Evolutionary conservation across 2,797 vertebrate species (phyloP).

Genomic region (Myripristis jacobus): DNA sequence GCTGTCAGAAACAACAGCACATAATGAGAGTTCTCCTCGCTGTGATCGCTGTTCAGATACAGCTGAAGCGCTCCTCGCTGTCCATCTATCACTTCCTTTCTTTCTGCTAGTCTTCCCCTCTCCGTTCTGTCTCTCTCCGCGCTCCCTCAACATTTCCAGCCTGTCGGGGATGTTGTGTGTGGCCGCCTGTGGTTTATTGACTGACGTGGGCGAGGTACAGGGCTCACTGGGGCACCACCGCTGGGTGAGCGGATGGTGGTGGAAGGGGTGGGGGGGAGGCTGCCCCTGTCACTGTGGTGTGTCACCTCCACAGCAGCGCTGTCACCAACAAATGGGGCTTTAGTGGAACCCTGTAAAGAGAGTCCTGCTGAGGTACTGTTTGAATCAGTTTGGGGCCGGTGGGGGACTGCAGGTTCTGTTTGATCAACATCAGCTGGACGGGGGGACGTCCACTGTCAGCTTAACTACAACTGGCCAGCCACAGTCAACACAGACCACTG

Average conservation of each 20-base stretch:
- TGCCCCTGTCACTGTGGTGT: slow-evolving; percentile 74
- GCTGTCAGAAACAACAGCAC: slow-evolving; percentile 73
- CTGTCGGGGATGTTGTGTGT: slow-evolving; percentile 38
- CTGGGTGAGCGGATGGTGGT: slow-evolving; percentile 70
- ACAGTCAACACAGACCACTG: slow-evolving; percentile 66
- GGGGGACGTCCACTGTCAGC: slow-evolving; percentile 68
- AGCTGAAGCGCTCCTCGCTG: slow-evolving; percentile 63
- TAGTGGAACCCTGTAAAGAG: slow-evolving; percentile 77
- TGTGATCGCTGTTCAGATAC: slow-evolving; percentile 52
- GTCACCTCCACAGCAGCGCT: slow-evolving; percentile 77
- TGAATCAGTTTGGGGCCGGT: slow-evolving; percentile 76
- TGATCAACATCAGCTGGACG: slow-evolving; percentile 79
- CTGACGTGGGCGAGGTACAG: slow-evolving; percentile 65
- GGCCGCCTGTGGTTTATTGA: slow-evolving; percentile 72
- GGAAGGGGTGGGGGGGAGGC: slow-evolving; percentile 43
- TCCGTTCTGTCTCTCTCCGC: slow-evolving; percentile 30
- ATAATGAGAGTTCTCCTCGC: slow-evolving; percentile 73
- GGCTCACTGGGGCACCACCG: slow-evolving; percentile 67
- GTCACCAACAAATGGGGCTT: slow-evolving; percentile 81
- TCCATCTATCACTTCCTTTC: slow-evolving; percentile 67
- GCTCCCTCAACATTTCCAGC: slow-evolving; percentile 45
- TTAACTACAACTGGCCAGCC: slow-evolving; percentile 71
- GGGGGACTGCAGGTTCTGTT: slow-evolving; percentile 76
- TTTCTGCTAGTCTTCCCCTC: slow-evolving; percentile 43
- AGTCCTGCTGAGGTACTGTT: slow-evolving; percentile 78